Evolutionary conservation across 1,140 invertebrate species (phyloP), one percentile per base, ranked within the genome.

Genomic region (Macrosteles quadrilineatus): DNA sequence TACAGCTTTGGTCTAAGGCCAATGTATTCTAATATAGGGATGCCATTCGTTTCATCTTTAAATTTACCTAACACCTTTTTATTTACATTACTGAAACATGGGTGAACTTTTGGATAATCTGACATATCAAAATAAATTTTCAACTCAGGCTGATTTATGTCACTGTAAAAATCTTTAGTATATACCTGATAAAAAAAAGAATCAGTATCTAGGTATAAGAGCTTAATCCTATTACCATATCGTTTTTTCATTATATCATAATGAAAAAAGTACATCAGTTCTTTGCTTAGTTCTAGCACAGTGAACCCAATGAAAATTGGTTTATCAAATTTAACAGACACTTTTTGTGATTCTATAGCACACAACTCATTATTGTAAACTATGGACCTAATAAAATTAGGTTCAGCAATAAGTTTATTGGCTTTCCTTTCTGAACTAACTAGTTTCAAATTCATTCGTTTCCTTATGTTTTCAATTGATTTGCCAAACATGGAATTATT

Each of bases 11-110:
- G 71, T 67, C 76, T 72, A 55, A 83, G 67, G 9, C 80, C 80
- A 50, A 82, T 68, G 77, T 79, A 84, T 73, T 80, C 76, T 11
- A 50, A 71, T 53, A 84, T 77, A 43, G 78, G 74, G 65, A 68
- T 68, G 11, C 79, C 80, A 71, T 76, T 77, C 23, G 75, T 75
- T 76, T 85, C 83, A 77, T 84, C 82, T 76, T 84, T 85, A 72
- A 84, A 80, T 75, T 82, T 79, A 6, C 83, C 82, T 3, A 82
- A 27, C 1, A 82, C 77, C 72, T 85, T 85, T 74, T 82, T 83
- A 47, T 73, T 73, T n/a, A 36, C 32, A 23, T 62, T 21, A 19
- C 32, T 63, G 31, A 66, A 73, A 21, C 55, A 57, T 31, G 32
- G 31, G 67, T 72, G 71, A 70, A 68, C 59, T 31, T 6, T 43